Evolutionary conservation across 2,888 invertebrate species (phyloP).

Genomic region (Fragum sueziense): DNA sequence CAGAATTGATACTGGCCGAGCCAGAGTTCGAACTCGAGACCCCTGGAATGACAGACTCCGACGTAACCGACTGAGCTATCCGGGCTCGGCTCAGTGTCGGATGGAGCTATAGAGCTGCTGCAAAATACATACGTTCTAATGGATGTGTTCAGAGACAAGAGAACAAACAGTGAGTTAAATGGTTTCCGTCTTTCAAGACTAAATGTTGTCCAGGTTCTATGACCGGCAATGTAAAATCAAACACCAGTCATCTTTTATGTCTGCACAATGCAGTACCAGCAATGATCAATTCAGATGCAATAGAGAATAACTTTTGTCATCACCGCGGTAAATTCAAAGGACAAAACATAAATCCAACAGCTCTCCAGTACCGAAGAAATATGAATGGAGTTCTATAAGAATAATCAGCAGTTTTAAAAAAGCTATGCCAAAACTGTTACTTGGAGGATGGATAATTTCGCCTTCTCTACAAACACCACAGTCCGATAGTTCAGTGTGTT

Average conservation of each 20-base stretch:
- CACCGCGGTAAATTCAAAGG: constrained; percentile 49
- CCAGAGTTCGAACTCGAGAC: constrained; percentile 35
- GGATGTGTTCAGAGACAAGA: constrained; percentile 36
- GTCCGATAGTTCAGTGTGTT: too few species aligned
- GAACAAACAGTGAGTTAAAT: constrained; percentile 19
- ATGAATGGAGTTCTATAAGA: constrained; percentile 49
- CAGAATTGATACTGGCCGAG: too few species aligned
- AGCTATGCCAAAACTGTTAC: too few species aligned
- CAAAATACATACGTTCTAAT: constrained; percentile 39
- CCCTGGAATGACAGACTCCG: too few species aligned
- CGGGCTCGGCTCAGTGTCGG: constrained; percentile 46
- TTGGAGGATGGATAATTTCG: too few species aligned
- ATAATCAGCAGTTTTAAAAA: too few species aligned
- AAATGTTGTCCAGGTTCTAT: too few species aligned
- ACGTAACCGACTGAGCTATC: too few species aligned
- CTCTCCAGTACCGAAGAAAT: constrained; percentile 37
- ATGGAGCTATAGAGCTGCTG: constrained; percentile 36
- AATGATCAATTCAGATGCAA: constrained; percentile 54
- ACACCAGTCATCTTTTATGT: not conserved
- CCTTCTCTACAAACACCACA: too few species aligned
- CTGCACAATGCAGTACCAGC: constrained; percentile 20
- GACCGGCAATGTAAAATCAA: not conserved
- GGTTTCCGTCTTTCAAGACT: not conserved
- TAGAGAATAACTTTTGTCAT: constrained; percentile 52
- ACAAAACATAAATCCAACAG: constrained; percentile 51